Evolutionary conservation across 2,113 vertebrate genomes (phyloP).

Genomic region (Elgaria multicarinata): DNA sequence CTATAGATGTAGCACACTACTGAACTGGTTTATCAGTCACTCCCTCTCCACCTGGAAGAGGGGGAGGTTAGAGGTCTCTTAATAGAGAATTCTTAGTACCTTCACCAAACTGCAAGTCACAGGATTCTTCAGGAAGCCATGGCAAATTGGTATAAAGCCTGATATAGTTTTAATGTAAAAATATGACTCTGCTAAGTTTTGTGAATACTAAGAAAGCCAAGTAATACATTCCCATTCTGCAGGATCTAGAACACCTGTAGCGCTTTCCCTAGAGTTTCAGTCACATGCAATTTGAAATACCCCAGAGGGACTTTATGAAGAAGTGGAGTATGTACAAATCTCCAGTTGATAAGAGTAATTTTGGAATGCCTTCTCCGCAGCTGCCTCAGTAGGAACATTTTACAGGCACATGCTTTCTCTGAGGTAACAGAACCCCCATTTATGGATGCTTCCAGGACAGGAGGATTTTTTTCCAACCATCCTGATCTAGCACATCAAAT

Average conservation of each 20-base stretch:
- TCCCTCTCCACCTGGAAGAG: neutral
- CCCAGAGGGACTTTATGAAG: neutral
- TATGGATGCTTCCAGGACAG: neutral
- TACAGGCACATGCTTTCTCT: neutral
- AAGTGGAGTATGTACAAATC: neutral
- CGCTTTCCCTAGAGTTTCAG: constrained; percentile 5
- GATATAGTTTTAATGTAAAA: constrained; percentile 1
- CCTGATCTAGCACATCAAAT: neutral
- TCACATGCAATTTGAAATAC: neutral
- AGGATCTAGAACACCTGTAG: constrained; percentile 12
- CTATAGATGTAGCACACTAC: too few species aligned
- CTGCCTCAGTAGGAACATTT: neutral
- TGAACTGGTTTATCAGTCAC: neutral
- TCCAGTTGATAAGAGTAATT: neutral
- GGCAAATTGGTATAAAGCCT: neutral
- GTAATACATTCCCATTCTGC: constrained; percentile 6
- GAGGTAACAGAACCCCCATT: neutral
- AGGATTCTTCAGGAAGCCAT: neutral
- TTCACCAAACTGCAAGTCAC: neutral
- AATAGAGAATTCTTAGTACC: neutral
- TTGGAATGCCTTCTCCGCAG: neutral
- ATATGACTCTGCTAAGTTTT: constrained; percentile 5
- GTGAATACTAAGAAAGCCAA: constrained; percentile 24
- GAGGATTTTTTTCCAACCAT: too few species aligned
- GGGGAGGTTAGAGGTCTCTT: neutral